phyloP scores from a whole-genome alignment of 2,888 invertebrate species.

The Loripinus fragilis region DNA sequence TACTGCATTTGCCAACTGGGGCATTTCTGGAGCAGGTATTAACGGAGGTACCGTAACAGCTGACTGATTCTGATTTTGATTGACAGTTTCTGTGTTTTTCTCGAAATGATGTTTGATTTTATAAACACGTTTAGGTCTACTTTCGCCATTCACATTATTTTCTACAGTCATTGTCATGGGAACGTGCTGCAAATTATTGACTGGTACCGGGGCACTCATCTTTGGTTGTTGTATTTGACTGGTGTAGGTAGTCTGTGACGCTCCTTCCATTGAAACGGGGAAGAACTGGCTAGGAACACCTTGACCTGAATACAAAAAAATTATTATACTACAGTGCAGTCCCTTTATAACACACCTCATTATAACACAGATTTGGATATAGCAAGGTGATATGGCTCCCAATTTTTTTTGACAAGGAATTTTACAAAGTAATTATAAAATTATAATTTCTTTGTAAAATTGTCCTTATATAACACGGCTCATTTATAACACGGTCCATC shows the following conservation, averaged over 20 bases:
- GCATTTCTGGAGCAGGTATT: conserved; percentile 77
- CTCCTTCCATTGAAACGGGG: conserved; percentile 33
- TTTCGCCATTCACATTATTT: conserved; percentile 36
- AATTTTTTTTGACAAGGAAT: too few relatives aligned
- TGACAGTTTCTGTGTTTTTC: conserved; percentile 64
- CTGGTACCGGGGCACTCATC: conserved; percentile 51
- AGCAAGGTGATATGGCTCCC: too few relatives aligned
- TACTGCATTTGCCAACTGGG: conserved; percentile 72
- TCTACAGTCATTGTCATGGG: conserved; percentile 30
- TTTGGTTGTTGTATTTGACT: conserved; percentile 42
- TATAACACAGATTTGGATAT: too few relatives aligned
- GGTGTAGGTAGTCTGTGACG: conserved; percentile 45
- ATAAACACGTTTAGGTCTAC: conserved; percentile 61
- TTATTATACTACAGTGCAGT: background rate
- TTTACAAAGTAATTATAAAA: too few relatives aligned
- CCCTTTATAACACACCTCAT: too few relatives aligned
- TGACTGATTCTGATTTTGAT: too few relatives aligned
- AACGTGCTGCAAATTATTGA: conserved; percentile 27
- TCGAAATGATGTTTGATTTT: conserved; percentile 65
- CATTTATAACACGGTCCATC: too few relatives aligned
- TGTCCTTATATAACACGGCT: too few relatives aligned
- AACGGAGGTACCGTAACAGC: conserved; percentile 37
- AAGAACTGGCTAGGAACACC: conserved; percentile 37
- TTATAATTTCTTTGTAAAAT: too few relatives aligned
- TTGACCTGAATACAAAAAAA: background rate